Conservation (phyloP, 2,888 invertebrate genomes). For the Plebejus anna region DNA sequence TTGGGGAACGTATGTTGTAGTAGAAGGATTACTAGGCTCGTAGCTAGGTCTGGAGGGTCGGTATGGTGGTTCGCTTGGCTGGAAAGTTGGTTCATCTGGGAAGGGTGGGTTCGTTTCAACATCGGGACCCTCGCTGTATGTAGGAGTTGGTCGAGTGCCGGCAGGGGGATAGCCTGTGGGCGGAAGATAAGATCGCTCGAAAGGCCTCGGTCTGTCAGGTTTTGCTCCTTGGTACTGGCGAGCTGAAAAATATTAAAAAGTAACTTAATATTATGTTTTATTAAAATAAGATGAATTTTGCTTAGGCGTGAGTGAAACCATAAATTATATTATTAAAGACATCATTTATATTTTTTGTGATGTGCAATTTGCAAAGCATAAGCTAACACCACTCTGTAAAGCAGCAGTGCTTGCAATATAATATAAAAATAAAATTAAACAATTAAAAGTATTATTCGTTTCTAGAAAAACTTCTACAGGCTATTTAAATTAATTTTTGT, state of each 20-base stretch:
- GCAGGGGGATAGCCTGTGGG: slow-evolving; percentile 67
- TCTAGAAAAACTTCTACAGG: neutral
- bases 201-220: slow-evolving; percentile 85
- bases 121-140: slow-evolving; percentile 61
- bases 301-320: neutral
- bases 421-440: neutral
- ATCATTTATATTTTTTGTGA: neutral
- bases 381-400: neutral
- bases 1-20: slow-evolving; percentile 35
- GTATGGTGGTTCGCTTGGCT: slow-evolving; percentile 41
- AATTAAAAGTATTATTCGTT: neutral
- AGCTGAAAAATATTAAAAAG: slow-evolving; percentile 68
- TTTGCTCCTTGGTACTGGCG: slow-evolving; percentile 84
- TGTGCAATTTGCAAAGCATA: slow-evolving; percentile 5
- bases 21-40: slow-evolving; percentile 44
- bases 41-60: slow-evolving; percentile 42
- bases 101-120: slow-evolving; percentile 11
- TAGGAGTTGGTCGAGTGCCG: slow-evolving; percentile 64
- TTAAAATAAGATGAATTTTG: neutral
- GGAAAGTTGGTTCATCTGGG: slow-evolving; percentile 35
- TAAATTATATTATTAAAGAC: neutral
- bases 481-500: neutral
- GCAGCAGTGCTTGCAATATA: neutral
- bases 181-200: slow-evolving; percentile 74
- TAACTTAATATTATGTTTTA: slow-evolving; percentile 19